Evolutionary conservation across 2,888 invertebrate genomes (phyloP).

Genomic region (Neocrepidodera transversa): DNA sequence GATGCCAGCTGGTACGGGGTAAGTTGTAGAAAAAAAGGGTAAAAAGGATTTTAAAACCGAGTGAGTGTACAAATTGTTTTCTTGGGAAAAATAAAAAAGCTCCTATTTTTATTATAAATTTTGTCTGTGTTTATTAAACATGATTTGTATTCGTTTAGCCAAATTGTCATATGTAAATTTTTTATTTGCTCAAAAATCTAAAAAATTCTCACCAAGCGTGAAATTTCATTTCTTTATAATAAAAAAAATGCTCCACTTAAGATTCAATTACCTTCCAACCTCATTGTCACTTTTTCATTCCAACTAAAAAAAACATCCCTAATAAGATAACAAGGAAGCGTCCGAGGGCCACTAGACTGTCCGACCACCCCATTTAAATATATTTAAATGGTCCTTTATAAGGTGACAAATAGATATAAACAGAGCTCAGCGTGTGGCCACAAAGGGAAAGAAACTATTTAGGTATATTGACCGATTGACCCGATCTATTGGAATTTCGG

Average conservation of each 20-base stretch:
- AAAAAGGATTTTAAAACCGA: slow-evolving; percentile 4
- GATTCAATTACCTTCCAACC: slow-evolving; percentile 17
- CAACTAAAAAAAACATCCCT: slow-evolving; percentile 20
- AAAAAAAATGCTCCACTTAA: slow-evolving; percentile 23
- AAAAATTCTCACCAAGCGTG: slow-evolving; percentile 36
- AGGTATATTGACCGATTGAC: slow-evolving; percentile 6
- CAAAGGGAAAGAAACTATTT: slow-evolving; percentile 29
- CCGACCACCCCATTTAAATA: slow-evolving; percentile 38
- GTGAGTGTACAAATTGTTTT: slow-evolving; percentile 3
- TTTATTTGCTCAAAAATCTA: background rate
- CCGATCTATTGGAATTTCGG: slow-evolving; percentile 30
- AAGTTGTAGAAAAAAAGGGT: slow-evolving; percentile 5
- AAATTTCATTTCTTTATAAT: slow-evolving; percentile 29
- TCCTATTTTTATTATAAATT: no score
- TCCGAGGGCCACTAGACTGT: slow-evolving; percentile 21
- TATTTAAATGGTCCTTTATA: slow-evolving; percentile 38
- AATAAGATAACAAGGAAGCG: slow-evolving; percentile 29
- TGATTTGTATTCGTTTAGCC: no score
- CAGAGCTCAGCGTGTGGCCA: slow-evolving; percentile 41
- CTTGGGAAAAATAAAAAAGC: slow-evolving; percentile 8
- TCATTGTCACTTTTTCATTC: slow-evolving; percentile 24
- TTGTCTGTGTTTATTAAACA: no score
- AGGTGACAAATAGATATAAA: slow-evolving; percentile 42
- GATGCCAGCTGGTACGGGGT: slow-evolving; percentile 6
- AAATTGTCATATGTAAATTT: no score